A percentile compares a stretch with the other conserved stretches of the same genome.
These are phyloP conservation scores for Drosophila tsacasi DNA, from an alignment of 1,140 invertebrate genomes.

Conservation along the genomic window DNA sequence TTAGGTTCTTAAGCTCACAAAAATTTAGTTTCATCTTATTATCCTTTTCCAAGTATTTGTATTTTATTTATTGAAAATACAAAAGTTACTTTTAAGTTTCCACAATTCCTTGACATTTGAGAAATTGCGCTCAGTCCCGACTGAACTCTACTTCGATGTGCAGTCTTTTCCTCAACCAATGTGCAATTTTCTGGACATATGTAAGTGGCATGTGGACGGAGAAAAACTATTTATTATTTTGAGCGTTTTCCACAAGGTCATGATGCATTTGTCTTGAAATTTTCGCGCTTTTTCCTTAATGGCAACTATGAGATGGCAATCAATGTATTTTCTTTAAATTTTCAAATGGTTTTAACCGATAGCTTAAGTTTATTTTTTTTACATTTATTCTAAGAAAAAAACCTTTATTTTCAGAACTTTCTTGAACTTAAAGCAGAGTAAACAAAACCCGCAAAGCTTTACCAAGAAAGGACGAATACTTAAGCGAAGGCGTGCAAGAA, in stretches of 20 bases:
- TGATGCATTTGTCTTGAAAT: constrained; percentile 15
- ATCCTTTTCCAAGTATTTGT: not conserved
- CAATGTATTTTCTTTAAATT: not conserved
- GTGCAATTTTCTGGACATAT: constrained; percentile 44
- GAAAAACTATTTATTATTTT: constrained; percentile 56
- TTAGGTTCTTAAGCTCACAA: not conserved
- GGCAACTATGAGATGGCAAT: constrained; percentile 41
- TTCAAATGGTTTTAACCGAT: not conserved
- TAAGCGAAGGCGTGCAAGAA: constrained; percentile 19
- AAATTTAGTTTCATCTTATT: not conserved
- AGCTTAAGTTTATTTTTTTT: not conserved
- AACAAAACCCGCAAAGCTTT: constrained; percentile 2
- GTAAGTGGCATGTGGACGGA: constrained; percentile 43
- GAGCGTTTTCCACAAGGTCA: constrained; percentile 50
- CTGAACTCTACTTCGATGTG: constrained; percentile 2
- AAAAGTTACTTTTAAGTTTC: not conserved
- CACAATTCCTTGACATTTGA: constrained; percentile 33
- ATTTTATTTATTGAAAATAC: not conserved
- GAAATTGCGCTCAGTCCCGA: constrained; percentile 25
- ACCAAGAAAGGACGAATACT: not conserved
- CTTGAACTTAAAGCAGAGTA: not conserved
- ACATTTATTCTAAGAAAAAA: not conserved
- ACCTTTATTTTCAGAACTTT: not conserved
- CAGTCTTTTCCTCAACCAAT: not conserved
- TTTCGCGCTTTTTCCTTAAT: constrained; percentile 18